Evolutionary conservation across 2,797 vertebrate species (phyloP), one percentile per base, ranked within the genome.

Genomic region (Gambelia wislizenii): DNA sequence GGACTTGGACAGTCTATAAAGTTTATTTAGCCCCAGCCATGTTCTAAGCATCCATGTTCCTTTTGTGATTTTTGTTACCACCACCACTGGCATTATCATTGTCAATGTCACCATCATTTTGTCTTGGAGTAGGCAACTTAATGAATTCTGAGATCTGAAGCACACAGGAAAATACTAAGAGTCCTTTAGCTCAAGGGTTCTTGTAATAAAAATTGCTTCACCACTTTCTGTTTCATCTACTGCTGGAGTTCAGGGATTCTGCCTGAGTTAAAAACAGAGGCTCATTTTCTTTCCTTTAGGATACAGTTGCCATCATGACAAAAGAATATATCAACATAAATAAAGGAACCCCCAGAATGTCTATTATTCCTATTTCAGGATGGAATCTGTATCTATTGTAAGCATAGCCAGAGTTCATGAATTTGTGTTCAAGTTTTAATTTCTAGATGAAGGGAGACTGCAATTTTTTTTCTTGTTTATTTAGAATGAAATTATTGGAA

Each of bases 71-170:
- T 27, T 67, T 67, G 64, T 67, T 33, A 33, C 12, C 64, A 13
- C 64, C 64, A 67, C 30, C 30, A 33, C 64, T 67, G 64, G 30
- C 30, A 67, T 67, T 33, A 33, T 33, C 30, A 67, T 67, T 67
- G 30, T 36, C 69, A 72, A 72, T 36, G n/a, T 13, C n/a, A n/a
- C n/a, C 44, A 20, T 84, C 3, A 52, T 0, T 87, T 54, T 47
- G 85, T 86, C 87, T 89, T 84, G 88, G 88, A 80, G 80, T 69
- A 81, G 91, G 76, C 59, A 88, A 49, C 88, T 87, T 85, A 85
- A 89, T 82, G 42, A 69, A 87, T 86, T 94, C 10, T 36, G 25
- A 82, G 77, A 70, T 87, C 42, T 6, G 75, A 92, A 87, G 42
- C 90, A 90, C 27, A 47, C 76, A 81, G 64, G 30, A 59, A 90